Evolutionary conservation across 2,113 vertebrate genomes (phyloP), one percentile per base, ranked within the genome.

Genomic region (Opisthocomus hoazin): DNA sequence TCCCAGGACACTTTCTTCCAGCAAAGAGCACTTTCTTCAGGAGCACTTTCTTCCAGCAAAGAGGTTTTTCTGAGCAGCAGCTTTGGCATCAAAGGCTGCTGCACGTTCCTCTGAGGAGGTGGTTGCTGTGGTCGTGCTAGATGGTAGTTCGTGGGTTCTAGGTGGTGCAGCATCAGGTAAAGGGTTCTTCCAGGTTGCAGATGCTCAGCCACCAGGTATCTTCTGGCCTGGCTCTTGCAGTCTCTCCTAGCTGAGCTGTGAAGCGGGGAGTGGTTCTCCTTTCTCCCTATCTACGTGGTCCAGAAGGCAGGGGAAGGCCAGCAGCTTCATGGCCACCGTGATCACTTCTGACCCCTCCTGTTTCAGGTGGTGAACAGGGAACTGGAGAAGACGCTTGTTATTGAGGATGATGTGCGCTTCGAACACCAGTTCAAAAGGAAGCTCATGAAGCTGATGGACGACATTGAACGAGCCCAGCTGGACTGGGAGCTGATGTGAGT

Each of bases 401-500:
- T 99, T 75, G 99, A 99, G 95, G 99, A 99, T 1, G 99, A 99
- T 0, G 99, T 99, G 69, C 98, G 99, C 88, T 99, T 99, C 76
- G 99, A 99, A 89, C 99, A 99, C 94, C 98, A 99, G 95, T 99
- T 99, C 93, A 99, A 98, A 93, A 98, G 97, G 81, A 98, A 98
- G 75, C 96, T 99, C 26, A 90, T 98, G 96, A 98, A 97, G 83
- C 97, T 99, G 76, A 99, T 99, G 98, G 98, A 98, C 6, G 98
- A 99, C 89, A 94, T 98, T 6, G 95, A 99, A 53, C 97, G 94
- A 78, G 95, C 98, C 84, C 98, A 98, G 96, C 98, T 99, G 92
- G 99, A 99, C 92, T 99, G 99, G 99, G 99, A 99, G 83, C 98
- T 99, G 63, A 99, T 99, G 99, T 99, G 97, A 99, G 98, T 98